Evolutionary conservation across 1,140 invertebrate genomes (phyloP), one percentile per base, ranked within the genome.

Genomic region (Tetramorium simillimum): DNA sequence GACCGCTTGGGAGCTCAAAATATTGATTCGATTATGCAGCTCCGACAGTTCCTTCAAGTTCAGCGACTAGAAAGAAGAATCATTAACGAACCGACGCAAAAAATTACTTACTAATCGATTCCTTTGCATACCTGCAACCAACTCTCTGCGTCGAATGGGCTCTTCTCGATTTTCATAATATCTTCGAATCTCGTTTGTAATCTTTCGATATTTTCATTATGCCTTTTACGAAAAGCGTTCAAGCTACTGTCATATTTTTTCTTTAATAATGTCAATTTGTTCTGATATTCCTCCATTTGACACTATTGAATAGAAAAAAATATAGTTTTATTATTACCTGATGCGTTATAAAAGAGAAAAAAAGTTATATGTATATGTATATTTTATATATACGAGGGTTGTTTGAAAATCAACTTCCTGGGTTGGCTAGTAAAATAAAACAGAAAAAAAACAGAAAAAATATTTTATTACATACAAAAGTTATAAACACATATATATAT

Each of bases 161-260:
- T 69, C 21, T 69, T 82, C 60, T 89, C 88, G n/a, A 28, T 63
- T 16, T 86, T 89, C 21, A 89, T 82, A 7, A 70, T 84, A 16
- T 90, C 89, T 33, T 91, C 88, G 40, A 89, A 91, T 73, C 78
- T 81, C 10, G 58, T 67, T 51, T 90, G 70, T 40, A 92, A 85
- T 37, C 70, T 84, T 75, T 88, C 85, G 5, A 92, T 58, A 33
- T 67, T 87, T 46, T 89, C 76, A 10, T 91, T 73, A 10, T 92
- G 86, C 5, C 73, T 65, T 10, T 88, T 80, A 51, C 49, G 75
- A 37, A 88, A 58, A 28, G 86, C 81, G 33, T 72, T 89, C 43
- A 89, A 69, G 40, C 91, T 82, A 18, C 86, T 87, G 16, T 91
- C 81, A 16, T 92, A 90, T 7, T 88, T 90, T 56, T 85, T 88